Percentiles rank a stretch among this genome's conserved stretches.
These are phyloP conservation scores for Potamilus streckersoni DNA, from an alignment of 1,140 invertebrate species.

Conservation along the genomic window DNA sequence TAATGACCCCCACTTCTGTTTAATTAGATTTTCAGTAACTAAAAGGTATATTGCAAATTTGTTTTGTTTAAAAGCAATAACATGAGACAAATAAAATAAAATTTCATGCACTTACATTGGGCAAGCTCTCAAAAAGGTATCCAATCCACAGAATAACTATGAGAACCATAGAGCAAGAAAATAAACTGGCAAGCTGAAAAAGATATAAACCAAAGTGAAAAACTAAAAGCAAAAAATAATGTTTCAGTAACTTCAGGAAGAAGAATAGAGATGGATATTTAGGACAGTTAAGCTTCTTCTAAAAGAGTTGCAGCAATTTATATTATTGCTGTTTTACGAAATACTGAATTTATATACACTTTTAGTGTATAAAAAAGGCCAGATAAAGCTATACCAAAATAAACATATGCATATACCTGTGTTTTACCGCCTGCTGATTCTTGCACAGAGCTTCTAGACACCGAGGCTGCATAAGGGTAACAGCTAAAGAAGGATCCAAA, in stretches of 20 bases:
- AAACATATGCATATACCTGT: slow-evolving; percentile 55
- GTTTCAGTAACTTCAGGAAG: neutral
- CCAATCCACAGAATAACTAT: slow-evolving; percentile 62
- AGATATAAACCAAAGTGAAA: neutral
- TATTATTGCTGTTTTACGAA: neutral
- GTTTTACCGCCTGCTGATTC: slow-evolving; percentile 69
- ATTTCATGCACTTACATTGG: slow-evolving; percentile 17
- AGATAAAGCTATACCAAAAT: neutral
- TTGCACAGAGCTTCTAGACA: slow-evolving; percentile 70
- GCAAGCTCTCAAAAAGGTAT: slow-evolving; percentile 42
- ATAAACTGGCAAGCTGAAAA: slow-evolving; percentile 53
- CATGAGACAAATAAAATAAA: too few species aligned
- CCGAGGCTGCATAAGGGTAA: slow-evolving; percentile 71
- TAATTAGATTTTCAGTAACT: too few species aligned
- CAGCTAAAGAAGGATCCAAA: slow-evolving; percentile 62
- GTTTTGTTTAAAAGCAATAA: too few species aligned
- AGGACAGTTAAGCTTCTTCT: neutral
- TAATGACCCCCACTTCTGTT: too few species aligned
- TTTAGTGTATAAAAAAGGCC: neutral
- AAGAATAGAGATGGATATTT: neutral
- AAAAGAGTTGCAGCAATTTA: neutral
- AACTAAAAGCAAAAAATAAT: neutral
- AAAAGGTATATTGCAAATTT: too few species aligned
- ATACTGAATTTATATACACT: neutral
- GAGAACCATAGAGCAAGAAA: slow-evolving; percentile 54